Evolutionary conservation across 2,888 invertebrate genomes (phyloP).

Genomic region (Agelastica alni): DNA sequence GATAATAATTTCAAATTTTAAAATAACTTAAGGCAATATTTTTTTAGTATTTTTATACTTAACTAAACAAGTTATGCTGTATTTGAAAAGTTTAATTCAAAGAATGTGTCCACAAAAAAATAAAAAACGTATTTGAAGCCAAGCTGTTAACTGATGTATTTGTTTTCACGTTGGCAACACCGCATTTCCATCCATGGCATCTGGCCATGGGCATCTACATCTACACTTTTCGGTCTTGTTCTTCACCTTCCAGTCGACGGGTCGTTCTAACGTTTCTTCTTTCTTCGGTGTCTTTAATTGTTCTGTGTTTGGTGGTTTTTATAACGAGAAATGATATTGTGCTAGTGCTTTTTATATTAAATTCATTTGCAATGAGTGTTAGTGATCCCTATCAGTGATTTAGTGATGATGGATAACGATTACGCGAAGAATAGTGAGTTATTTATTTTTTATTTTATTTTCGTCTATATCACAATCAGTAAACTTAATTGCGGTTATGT

Average conservation of each 20-base stretch:
- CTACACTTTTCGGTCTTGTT: conserved; percentile 21
- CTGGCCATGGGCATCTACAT: conserved; percentile 18
- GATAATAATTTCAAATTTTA: too few species aligned
- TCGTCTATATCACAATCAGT: too few species aligned
- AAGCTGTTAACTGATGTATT: too few species aligned
- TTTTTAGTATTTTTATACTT: too few species aligned
- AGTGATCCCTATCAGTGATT: conserved; percentile 23
- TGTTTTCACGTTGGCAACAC: conserved; percentile 4
- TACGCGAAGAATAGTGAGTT: conserved; percentile 32
- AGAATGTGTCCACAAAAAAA: too few species aligned
- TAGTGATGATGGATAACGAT: conserved; percentile 30
- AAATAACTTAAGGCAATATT: too few species aligned
- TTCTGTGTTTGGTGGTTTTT: conserved; percentile 20
- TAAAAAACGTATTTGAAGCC: too few species aligned
- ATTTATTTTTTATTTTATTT: conserved; percentile 15
- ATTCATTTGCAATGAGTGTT: conserved; percentile 8
- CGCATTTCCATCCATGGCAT: conserved; percentile 16
- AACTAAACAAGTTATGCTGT: too few species aligned
- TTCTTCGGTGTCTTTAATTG: conserved; percentile 8
- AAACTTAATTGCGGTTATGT: conserved; percentile 7
- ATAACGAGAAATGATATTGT: conserved; percentile 17
- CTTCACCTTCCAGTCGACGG: conserved; percentile 13
- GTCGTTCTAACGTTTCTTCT: conserved; percentile 12
- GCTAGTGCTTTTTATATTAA: conserved; percentile 12
- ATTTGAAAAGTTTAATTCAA: too few species aligned